Percentiles rank a stretch among this genome's conserved stretches.
phyloP scores from a whole-genome alignment of 2,888 invertebrate genomes.

The Nasonia oneida region DNA sequence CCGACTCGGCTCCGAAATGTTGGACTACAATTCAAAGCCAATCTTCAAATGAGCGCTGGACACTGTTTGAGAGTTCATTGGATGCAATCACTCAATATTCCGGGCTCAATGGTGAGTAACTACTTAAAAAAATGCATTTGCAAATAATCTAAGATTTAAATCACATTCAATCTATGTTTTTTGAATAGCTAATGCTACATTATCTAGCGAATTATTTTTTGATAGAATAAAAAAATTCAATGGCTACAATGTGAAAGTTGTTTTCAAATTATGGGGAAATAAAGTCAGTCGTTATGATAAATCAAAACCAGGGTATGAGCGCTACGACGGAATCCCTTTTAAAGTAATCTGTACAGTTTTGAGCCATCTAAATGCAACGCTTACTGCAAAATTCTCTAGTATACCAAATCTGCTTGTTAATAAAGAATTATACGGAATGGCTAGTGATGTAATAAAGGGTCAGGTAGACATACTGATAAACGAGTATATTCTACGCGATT shows the following conservation, averaged over 20 bases:
- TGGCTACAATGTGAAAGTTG: not conserved
- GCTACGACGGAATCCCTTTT: not conserved
- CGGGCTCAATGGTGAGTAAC: not conserved
- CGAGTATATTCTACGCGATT: not conserved
- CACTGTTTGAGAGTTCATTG: not conserved
- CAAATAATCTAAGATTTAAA: not conserved
- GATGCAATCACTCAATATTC: not conserved
- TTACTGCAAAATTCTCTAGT: not conserved
- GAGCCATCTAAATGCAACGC: not conserved
- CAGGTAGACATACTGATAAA: not conserved
- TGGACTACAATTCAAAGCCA: not conserved
- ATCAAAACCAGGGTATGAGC: not conserved
- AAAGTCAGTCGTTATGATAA: not conserved
- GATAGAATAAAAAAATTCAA: not conserved
- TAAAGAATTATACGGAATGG: not conserved
- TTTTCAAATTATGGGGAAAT: not conserved
- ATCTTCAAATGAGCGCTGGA: not conserved
- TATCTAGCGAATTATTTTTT: not conserved
- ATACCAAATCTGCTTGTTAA: not conserved
- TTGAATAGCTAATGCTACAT: not conserved
- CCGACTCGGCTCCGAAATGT: not conserved
- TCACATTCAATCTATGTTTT: too few species aligned
- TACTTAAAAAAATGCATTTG: not conserved
- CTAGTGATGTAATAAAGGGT: not conserved
- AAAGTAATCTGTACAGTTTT: not conserved